Percentiles rank a stretch among this genome's conserved stretches.
phyloP scores from a whole-genome alignment of 2,888 invertebrate species.

The Willowsia nigromaculata region DNA sequence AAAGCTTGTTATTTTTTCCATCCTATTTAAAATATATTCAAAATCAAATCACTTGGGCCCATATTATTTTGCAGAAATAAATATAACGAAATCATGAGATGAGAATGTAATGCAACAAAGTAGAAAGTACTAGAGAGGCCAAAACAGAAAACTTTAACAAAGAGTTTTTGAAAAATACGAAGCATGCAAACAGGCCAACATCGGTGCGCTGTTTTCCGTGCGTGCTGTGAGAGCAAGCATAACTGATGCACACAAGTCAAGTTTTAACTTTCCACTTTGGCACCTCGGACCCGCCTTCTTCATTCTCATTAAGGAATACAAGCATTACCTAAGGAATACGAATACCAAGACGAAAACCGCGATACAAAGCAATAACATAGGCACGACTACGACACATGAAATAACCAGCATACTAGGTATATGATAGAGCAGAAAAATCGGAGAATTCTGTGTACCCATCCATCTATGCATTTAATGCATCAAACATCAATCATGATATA shows the following conservation, averaged over 20 bases:
- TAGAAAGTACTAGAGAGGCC: too few relatives aligned
- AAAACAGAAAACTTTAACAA: too few relatives aligned
- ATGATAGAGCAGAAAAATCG: constrained; percentile 33
- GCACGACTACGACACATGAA: too few relatives aligned
- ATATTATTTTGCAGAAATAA: neutral
- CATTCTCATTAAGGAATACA: constrained; percentile 66
- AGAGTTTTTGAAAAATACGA: neutral
- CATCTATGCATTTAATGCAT: constrained; percentile 38
- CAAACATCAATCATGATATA: constrained; percentile 60
- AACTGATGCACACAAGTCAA: constrained; percentile 59
- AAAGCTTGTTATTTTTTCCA: too few relatives aligned
- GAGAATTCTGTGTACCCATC: constrained; percentile 45
- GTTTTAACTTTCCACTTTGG: constrained; percentile 73
- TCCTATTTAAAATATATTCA: too few relatives aligned
- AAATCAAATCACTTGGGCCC: too few relatives aligned
- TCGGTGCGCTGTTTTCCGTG: constrained; percentile 19
- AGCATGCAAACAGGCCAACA: constrained; percentile 40
- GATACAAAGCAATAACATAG: neutral
- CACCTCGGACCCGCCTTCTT: constrained; percentile 69
- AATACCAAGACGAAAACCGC: neutral
- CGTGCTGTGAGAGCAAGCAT: constrained; percentile 6
- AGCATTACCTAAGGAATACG: neutral
- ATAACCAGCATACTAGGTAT: neutral
- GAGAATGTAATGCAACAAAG: constrained; percentile 2
- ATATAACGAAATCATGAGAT: constrained; percentile 13